Evolutionary conservation across 2,113 vertebrate species (phyloP).

Genomic region (Colossoma macropomum): DNA sequence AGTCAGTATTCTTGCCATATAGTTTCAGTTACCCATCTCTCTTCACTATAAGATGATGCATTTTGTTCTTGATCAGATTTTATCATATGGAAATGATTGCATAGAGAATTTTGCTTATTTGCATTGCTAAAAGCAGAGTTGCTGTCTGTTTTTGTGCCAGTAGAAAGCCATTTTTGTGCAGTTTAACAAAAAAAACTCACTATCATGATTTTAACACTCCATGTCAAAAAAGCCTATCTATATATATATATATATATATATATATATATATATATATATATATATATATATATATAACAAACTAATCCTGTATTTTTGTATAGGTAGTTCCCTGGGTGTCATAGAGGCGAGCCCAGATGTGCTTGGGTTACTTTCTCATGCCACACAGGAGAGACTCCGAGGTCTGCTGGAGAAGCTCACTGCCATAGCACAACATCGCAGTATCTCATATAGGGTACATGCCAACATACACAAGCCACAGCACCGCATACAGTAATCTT

Average conservation of each 20-base stretch:
- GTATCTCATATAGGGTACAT: slow-evolving; percentile 45
- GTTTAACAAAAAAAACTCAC: no score
- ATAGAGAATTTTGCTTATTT: no score
- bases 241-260: no score
- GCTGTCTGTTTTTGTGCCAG: no score
- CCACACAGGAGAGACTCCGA: slow-evolving; percentile 52
- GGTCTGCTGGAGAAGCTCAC: slow-evolving; percentile 56
- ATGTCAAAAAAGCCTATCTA: no score
- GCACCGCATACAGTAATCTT: no score
- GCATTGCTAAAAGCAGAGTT: no score
- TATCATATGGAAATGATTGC: no score
- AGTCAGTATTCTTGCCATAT: background rate
- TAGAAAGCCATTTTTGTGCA: no score
- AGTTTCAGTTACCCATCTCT: background rate
- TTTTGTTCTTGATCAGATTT: background rate
- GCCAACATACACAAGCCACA: background rate
- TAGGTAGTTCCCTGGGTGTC: slow-evolving; percentile 42
- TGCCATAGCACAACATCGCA: slow-evolving; percentile 44
- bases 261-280: no score
- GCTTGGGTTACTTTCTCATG: slow-evolving; percentile 49
- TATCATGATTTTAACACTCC: no score
- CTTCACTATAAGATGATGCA: background rate
- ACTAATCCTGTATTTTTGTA: background rate
- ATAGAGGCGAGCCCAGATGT: slow-evolving; percentile 51
- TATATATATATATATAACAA: background rate